Percentiles rank a stretch among this genome's conserved stretches.
Conservation (phyloP, 1,140 invertebrate genomes). For the Odontomachus brunneus region DNA sequence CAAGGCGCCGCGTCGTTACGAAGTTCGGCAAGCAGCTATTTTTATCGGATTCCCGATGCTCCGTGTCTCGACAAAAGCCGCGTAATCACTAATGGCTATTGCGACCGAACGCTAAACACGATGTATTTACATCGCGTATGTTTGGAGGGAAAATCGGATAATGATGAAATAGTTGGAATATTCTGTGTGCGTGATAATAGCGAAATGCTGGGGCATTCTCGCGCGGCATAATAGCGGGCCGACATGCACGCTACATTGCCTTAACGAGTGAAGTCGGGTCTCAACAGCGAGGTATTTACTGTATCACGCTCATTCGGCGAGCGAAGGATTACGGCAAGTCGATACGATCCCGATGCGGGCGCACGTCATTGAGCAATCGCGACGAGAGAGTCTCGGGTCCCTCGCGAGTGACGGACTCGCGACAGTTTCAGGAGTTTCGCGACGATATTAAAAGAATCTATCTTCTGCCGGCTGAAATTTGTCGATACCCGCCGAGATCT, state of each 20-base stretch:
- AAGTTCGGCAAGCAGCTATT: no score
- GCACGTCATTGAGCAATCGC: no score
- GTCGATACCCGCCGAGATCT: not conserved
- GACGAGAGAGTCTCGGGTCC: no score
- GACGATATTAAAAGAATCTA: constrained; percentile 9
- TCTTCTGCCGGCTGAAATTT: not conserved
- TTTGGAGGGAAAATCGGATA: constrained; percentile 7
- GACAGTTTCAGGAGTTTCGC: no score
- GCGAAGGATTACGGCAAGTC: not conserved
- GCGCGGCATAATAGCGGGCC: constrained; percentile 30
- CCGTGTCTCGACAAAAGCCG: not conserved
- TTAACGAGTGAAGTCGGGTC: constrained; percentile 42
- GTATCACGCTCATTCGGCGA: constrained; percentile 17
- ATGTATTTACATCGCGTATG: not conserved
- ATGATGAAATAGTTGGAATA: constrained; percentile 34
- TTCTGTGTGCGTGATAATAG: constrained; percentile 10
- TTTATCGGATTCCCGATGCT: not conserved
- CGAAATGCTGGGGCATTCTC: constrained; percentile 40
- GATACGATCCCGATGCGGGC: not conserved
- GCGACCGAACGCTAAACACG: not conserved
- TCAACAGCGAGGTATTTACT: not conserved
- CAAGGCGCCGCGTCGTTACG: not conserved
- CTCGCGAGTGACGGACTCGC: no score
- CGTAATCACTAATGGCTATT: constrained; percentile 2
- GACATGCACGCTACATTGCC: not conserved